Conservation (phyloP, 2,888 invertebrate species). For the Pyrrhia umbra region DNA sequence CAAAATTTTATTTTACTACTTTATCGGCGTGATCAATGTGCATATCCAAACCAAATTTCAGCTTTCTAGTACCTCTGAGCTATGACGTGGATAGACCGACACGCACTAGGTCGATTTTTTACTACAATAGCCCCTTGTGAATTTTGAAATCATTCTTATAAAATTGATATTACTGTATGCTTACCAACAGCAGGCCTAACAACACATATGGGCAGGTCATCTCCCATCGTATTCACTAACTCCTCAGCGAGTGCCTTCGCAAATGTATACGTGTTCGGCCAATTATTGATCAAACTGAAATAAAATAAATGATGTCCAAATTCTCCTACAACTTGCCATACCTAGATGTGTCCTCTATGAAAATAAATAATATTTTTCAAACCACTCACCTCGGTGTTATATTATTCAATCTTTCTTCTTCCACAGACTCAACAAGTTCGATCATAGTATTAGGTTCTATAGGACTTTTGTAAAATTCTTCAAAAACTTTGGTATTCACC, state of each 20-base stretch:
- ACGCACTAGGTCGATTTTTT: too few relatives aligned
- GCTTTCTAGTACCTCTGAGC: too few relatives aligned
- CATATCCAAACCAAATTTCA: too few relatives aligned
- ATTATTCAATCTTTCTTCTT: conserved; percentile 24
- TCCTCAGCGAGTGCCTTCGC: conserved; percentile 96
- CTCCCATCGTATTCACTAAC: conserved; percentile 91
- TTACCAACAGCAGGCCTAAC: conserved; percentile 96
- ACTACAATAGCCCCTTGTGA: background rate
- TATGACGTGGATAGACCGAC: too few relatives aligned
- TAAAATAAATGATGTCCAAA: too few relatives aligned
- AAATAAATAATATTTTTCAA: too few relatives aligned
- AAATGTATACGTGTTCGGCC: conserved; percentile 97
- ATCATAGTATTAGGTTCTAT: conserved; percentile 23
- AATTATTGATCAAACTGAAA: conserved; percentile 91
- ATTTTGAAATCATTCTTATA: background rate
- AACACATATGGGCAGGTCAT: conserved; percentile 93
- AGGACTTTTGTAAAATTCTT: conserved; percentile 29
- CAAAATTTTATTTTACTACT: too few relatives aligned
- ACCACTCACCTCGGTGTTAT: conserved; percentile 23
- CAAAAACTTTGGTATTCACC: background rate
- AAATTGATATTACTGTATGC: conserved; percentile 41
- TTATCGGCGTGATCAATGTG: too few relatives aligned
- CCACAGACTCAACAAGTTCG: conserved; percentile 13
- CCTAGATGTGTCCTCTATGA: too few relatives aligned
- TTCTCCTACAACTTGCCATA: too few relatives aligned